Base-by-base conservation (phyloP, 2,113 vertebrate species). In the Origma solitaria region DNA sequence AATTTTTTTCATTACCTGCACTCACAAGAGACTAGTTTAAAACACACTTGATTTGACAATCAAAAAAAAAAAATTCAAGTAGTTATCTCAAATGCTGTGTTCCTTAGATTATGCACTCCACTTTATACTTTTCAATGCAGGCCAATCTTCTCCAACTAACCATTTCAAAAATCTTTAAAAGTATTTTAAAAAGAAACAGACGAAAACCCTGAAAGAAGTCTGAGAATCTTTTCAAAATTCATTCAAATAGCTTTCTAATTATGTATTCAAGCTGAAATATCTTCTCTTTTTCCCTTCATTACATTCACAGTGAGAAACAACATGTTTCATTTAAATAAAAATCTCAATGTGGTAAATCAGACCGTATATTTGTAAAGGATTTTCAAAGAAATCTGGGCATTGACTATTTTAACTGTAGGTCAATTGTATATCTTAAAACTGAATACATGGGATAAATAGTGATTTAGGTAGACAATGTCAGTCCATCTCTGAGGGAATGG, bases 1-100 rank as follows among this genome's bases (percentile, higher is more conserved):
- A 94, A 54, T 60, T 75, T 85, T 93, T 94, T 96, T 86, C 30
- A 54, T 92, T 96, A 77, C 30, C 7, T 86, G 42, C 40, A 28
- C 86, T 96, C 77, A 89, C 47, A 62, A 88, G 87, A 93, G 86
- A 83, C 54, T 64, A 71, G 38, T 96, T 96, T 95, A 79, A 95
- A 96, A 89, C 18, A 80, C 9, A 62, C n/a, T 96, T 97, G 86
- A 95, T 93, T 97, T 96, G 79, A 40, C 70, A 95, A 65, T 68
- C 33, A 81, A 54, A 92, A 97, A 81, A 78, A 70, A 92, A 97
- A 84, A 90, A 95, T 42, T 71, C 37, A 93, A 95, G 94, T 85
- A 54, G 30, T 88, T 97, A 77, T 92, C 86, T 71, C 51, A 92
- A 84, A 81, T 78, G 27, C 82, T 95, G 40, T 93, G 60, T 92